These are phyloP conservation scores for Halcyon senegalensis DNA, from an alignment of 2,113 vertebrate species.

Conservation along the genomic window DNA sequence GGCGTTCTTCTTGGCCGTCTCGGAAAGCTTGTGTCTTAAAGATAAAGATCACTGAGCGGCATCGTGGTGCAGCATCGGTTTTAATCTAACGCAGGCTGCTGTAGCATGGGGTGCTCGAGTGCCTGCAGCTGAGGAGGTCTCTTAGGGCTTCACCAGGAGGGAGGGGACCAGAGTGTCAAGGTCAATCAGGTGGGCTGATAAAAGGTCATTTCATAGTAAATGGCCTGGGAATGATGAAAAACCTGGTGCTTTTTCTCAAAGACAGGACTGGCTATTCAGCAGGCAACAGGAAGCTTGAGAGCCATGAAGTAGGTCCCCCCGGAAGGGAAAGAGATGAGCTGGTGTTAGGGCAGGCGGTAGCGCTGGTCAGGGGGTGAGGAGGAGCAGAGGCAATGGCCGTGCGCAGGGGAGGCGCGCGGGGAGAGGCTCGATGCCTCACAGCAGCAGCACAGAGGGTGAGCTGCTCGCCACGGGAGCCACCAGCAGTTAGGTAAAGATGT, in stretches of 20 bases:
- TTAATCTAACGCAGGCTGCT: background rate
- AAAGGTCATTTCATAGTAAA: background rate
- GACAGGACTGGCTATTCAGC: background rate
- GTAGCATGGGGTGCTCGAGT: background rate
- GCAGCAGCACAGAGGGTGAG: background rate
- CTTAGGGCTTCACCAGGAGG: background rate
- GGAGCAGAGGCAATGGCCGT: fast-evolving
- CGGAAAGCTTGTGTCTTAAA: background rate
- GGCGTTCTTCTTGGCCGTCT: background rate
- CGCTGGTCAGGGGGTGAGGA: fast-evolving
- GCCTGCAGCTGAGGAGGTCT: background rate
- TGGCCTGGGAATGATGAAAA: background rate
- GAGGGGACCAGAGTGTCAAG: background rate
- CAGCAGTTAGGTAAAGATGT: background rate
- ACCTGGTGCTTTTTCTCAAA: background rate
- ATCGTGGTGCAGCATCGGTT: fast-evolving
- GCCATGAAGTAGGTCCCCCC: fast-evolving
- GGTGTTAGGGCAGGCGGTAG: background rate
- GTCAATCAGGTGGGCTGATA: background rate
- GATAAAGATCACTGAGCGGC: background rate
- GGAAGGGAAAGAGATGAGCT: background rate
- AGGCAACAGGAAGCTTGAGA: background rate
- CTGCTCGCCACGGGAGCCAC: background rate
- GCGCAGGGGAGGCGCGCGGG: fast-evolving
- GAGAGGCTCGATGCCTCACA: background rate